Evolutionary conservation across 1,140 invertebrate species (phyloP).

Genomic region (Schlechtendalia chinensis): DNA sequence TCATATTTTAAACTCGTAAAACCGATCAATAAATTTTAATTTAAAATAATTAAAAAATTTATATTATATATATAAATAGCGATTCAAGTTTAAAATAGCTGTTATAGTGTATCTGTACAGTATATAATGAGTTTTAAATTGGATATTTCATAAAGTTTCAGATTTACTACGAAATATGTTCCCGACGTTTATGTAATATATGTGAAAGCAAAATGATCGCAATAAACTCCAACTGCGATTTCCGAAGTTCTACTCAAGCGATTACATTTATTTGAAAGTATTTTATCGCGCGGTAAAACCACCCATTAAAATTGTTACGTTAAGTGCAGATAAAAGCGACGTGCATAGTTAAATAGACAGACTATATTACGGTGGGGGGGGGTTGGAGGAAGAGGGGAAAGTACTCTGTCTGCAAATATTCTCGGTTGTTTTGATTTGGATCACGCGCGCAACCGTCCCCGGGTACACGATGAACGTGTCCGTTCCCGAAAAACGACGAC

Average conservation of each 20-base stretch:
- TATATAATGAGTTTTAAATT: neutral
- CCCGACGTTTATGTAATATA: neutral
- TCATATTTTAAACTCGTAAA: neutral
- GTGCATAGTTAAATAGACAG: neutral
- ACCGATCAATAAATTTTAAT: neutral
- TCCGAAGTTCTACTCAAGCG: neutral
- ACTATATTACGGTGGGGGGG: too few species aligned
- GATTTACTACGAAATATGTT: neutral
- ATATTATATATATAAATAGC: too few species aligned
- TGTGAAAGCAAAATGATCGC: neutral
- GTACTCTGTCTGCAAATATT: too few species aligned
- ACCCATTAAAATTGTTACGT: neutral
- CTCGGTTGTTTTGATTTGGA: too few species aligned
- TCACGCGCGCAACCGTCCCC: too few species aligned
- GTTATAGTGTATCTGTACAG: neutral
- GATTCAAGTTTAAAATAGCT: neutral
- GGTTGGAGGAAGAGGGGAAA: too few species aligned
- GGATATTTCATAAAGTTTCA: neutral
- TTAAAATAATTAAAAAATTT: neutral
- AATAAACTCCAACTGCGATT: neutral
- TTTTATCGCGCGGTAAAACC: neutral
- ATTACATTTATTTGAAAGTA: neutral
- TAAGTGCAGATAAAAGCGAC: neutral
- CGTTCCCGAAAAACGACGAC: neutral
- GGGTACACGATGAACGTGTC: too few species aligned